phyloP scores from a whole-genome alignment of 23 tunicate genomes.

The Ciona savignyi region DNA sequence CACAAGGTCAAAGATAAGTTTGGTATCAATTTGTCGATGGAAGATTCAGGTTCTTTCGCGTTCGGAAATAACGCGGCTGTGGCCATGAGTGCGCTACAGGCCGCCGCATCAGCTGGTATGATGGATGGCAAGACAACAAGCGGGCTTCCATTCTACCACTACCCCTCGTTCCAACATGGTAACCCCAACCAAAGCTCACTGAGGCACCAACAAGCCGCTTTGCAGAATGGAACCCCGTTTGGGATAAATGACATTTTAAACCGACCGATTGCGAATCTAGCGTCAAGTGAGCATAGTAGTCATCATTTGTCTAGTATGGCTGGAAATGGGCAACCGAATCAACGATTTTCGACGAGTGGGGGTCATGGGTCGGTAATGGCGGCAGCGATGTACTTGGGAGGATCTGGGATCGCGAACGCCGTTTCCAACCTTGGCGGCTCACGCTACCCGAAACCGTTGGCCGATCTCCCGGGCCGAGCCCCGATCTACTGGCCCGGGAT shows the following conservation, averaged over 20 bases:
- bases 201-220: constrained; percentile 25
- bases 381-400: constrained; percentile 73
- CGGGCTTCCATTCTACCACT: constrained; percentile 54
- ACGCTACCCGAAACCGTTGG: constrained; percentile 52
- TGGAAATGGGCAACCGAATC: constrained; percentile 5
- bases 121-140: constrained; percentile 39
- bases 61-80: constrained; percentile 68
- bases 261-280: constrained; percentile 21
- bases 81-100: constrained; percentile 63
- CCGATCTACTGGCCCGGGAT: constrained; percentile 94
- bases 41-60: constrained; percentile 35
- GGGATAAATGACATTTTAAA: constrained; percentile 85
- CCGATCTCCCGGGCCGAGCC: constrained; percentile 85
- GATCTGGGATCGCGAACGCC: constrained; percentile 21
- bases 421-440: neutral
- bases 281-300: neutral
- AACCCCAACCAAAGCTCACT: neutral
- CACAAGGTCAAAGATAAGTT: neutral
- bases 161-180: constrained; percentile 34
- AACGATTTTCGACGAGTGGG: constrained; percentile 17
- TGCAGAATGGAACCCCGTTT: constrained; percentile 72
- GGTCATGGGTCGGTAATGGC: constrained; percentile 62
- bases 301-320: constrained; percentile 28
- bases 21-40: constrained; percentile 27
- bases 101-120: constrained; percentile 71